These are phyloP conservation scores for Linnaemya tessellans DNA, from an alignment of 2,888 invertebrate species.

Conservation along the genomic window DNA sequence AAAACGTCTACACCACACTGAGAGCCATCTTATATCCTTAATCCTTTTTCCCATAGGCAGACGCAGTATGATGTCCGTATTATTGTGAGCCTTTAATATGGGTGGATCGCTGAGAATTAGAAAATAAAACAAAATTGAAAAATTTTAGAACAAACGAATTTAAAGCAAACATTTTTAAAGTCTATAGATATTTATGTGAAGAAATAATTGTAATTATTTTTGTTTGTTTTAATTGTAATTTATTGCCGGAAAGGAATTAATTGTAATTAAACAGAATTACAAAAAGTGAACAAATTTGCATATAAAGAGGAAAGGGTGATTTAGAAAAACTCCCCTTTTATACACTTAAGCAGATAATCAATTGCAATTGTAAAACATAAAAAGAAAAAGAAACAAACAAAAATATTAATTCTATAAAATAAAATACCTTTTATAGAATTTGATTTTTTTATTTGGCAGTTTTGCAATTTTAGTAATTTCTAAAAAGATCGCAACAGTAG, in stretches of 20 bases:
- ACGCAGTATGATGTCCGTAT: slow-evolving; percentile 91
- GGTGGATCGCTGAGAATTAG: slow-evolving; percentile 90
- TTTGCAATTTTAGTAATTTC: too few species aligned
- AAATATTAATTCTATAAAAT: too few species aligned
- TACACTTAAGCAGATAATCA: neutral
- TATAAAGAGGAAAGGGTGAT: neutral
- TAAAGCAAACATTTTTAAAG: slow-evolving; percentile 22
- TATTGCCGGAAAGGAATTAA: slow-evolving; percentile 34
- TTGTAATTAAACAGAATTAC: slow-evolving; percentile 27
- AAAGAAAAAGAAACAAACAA: too few species aligned
- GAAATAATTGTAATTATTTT: neutral
- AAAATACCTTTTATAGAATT: too few species aligned
- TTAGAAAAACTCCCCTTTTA: neutral
- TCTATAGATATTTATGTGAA: slow-evolving; percentile 14
- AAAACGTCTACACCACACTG: slow-evolving; percentile 95
- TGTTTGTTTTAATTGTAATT: slow-evolving; percentile 43
- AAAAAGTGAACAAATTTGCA: slow-evolving; percentile 2
- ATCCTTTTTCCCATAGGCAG: slow-evolving; percentile 93
- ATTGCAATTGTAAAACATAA: too few species aligned
- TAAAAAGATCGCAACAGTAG: too few species aligned
- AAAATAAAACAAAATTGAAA: slow-evolving; percentile 52
- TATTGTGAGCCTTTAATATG: slow-evolving; percentile 88
- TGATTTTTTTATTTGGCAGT: too few species aligned
- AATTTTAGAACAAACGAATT: slow-evolving; percentile 9
- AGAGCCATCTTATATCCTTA: slow-evolving; percentile 94